Conservation (phyloP, 35 echinoderm and acorn worm genomes). For the Apostichopus parvimensis region DNA sequence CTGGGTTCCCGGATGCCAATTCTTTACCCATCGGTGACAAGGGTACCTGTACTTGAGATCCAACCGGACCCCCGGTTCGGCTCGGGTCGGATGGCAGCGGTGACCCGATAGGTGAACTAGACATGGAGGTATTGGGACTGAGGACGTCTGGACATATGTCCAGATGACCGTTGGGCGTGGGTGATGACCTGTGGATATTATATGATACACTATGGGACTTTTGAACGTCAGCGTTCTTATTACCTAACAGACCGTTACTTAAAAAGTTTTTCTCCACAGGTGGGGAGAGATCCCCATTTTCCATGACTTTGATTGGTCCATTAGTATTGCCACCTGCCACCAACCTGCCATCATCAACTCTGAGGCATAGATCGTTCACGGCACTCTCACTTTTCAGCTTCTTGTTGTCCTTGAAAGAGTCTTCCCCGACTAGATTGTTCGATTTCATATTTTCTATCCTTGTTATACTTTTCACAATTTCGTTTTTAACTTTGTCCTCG, state of each 20-base stretch:
- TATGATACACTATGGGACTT: neutral
- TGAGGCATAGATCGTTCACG: neutral
- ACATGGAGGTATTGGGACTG: constrained; percentile 48
- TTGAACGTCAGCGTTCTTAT: neutral
- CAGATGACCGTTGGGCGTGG: constrained; percentile 30
- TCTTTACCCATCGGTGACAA: constrained; percentile 35
- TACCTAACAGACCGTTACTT: constrained; percentile 3
- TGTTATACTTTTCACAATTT: constrained; percentile 42
- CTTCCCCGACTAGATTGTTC: neutral
- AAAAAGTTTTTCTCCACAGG: neutral
- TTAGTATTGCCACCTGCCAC: neutral
- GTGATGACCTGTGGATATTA: neutral
- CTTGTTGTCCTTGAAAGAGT: constrained; percentile 9
- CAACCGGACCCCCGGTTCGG: neutral
- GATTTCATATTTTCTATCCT: constrained; percentile 27
- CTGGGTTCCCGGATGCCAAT: neutral
- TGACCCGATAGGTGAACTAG: constrained; percentile 51
- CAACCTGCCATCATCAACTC: neutral
- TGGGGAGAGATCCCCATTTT: neutral
- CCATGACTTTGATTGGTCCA: constrained; percentile 28
- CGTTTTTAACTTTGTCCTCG: constrained; percentile 34
- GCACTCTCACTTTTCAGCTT: constrained; percentile 12
- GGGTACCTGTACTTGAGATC: neutral
- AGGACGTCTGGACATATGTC: constrained; percentile 12
- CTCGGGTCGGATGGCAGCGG: constrained; percentile 17